Evolutionary conservation across 2,113 vertebrate genomes (phyloP), one percentile per base, ranked within the genome.

Genomic region (Chaenocephalus aceratus): DNA sequence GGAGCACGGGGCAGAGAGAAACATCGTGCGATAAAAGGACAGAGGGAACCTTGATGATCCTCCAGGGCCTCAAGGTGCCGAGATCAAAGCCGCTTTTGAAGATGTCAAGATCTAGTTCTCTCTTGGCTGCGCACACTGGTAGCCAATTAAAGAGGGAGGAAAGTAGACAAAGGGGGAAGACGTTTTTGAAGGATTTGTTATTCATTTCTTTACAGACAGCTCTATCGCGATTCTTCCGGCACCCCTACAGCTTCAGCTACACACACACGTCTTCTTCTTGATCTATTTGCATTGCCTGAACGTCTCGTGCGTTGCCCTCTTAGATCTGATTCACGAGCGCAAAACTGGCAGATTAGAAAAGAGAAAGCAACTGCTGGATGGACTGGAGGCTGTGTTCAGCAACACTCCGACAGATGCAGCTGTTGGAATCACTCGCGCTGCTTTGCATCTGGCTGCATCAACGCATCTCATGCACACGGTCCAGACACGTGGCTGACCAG

Each of bases 1-100:
- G 44, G 10, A 73, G 75, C 23, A 52, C 61, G 68, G 65, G 71
- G 65, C 62, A 65, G 65, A 82, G 62, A 72, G 79, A 73, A 84
- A 82, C 69, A 65, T 63, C 7, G 61, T 5, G 56, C 46, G 34
- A 85, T 84, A 77, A 88, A 92, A 90, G 85, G 82, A 88, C 68
- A 68, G 51, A 45, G 62, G 61, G 77, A 89, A 86, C 82, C 91
- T 89, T 86, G 86, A 85, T 85, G 87, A 92, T 88, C 89, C 86
- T 91, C 82, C 57, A 6, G 80, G 87, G 85, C 72, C 82, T 88
- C 56, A 48, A 88, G 88, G 81, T 84, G 83, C 82, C 44, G 61
- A 90, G 82, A 88, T 90, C 78, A 90, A 86, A 89, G 83, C 70
- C 36, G 10, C 84, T 81, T 87, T 85, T 86, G 81, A 87, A 87